Conservation (phyloP, 2,113 vertebrate species). For the Marmota monax region DNA sequence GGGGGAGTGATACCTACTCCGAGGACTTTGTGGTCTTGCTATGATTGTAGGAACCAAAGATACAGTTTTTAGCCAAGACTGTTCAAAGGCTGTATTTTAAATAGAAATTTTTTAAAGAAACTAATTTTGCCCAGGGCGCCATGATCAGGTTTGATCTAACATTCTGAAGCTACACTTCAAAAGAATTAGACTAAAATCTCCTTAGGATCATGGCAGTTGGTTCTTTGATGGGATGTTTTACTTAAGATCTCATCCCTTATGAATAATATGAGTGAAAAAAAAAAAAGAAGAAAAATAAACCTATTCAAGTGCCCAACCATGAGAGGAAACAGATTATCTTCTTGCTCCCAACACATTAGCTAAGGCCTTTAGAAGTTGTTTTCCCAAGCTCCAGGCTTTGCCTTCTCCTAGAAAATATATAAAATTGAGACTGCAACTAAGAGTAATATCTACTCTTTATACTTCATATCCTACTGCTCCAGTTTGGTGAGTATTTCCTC, state of each 20-base stretch:
- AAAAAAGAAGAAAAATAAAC: neutral
- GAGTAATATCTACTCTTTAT: neutral
- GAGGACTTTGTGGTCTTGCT: neutral
- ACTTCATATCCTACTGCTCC: neutral
- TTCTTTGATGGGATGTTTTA: neutral
- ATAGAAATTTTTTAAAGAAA: neutral
- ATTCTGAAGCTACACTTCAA: neutral
- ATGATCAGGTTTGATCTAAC: neutral
- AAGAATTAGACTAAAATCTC: constrained; percentile 4
- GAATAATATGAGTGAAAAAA: neutral
- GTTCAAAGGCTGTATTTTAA: neutral
- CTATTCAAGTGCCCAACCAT: neutral
- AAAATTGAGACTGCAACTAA: neutral
- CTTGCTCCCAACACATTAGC: neutral
- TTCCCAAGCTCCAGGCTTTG: neutral
- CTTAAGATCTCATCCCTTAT: neutral
- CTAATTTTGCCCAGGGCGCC: neutral
- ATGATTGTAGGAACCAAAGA: neutral
- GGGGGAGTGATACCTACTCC: neutral
- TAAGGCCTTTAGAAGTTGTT: neutral
- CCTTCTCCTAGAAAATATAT: neutral
- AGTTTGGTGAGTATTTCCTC: neutral
- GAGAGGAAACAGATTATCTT: neutral
- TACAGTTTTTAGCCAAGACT: neutral
- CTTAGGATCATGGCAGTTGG: neutral